phyloP scores from a whole-genome alignment of 2,113 vertebrate genomes.

The Pica pica region DNA sequence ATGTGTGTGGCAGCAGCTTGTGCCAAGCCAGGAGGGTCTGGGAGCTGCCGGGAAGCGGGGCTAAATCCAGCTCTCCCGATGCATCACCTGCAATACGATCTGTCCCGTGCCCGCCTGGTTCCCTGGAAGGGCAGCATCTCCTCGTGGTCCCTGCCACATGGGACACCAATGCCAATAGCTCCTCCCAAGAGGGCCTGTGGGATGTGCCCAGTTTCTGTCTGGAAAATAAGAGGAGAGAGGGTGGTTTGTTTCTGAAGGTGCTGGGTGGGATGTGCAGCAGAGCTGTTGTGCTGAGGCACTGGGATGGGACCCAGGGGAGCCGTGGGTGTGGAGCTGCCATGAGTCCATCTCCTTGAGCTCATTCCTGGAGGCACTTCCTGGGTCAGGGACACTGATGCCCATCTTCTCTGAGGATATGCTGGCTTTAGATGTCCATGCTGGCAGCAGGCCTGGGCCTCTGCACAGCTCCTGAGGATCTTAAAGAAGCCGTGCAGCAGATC shows the following conservation, averaged over 20 bases:
- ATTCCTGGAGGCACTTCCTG: not conserved
- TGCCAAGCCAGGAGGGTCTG: not conserved
- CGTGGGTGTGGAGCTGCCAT: not conserved
- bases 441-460: not conserved
- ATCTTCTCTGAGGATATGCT: not conserved
- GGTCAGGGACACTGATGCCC: not conserved
- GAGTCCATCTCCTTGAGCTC: not conserved
- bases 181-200: not conserved
- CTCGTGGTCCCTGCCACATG: not conserved
- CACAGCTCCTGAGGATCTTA: not conserved
- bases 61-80: not conserved
- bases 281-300: rapidly evolving
- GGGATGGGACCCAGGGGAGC: not conserved
- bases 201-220: not conserved
- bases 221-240: not conserved
- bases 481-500: not conserved
- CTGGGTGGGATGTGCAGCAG: not conserved
- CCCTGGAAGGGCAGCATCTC: not conserved
- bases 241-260: not conserved
- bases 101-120: rapidly evolving
- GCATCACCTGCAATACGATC: conserved; percentile 47
- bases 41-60: not conserved
- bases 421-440: not conserved
- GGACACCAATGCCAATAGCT: not conserved
- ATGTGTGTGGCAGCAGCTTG: not conserved